Percentiles rank a stretch among this genome's conserved stretches.
These are phyloP conservation scores for Acanthurus tractus DNA, from an alignment of 2,797 vertebrate species.

Conservation along the genomic window DNA sequence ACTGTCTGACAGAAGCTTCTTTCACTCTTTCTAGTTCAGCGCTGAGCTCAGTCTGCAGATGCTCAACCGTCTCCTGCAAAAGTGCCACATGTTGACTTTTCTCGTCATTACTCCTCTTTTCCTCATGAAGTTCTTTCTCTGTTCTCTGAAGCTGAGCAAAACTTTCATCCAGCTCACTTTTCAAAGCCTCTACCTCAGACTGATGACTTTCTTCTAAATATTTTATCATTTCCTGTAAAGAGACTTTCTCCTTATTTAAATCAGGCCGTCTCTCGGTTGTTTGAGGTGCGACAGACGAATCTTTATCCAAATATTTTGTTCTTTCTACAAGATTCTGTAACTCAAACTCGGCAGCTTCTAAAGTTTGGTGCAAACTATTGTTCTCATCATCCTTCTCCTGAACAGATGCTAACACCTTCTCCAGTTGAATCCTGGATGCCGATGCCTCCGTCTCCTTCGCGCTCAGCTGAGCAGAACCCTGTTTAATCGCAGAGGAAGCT, in stretches of 20 bases:
- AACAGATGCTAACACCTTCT: constrained; percentile 83
- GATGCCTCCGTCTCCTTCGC: constrained; percentile 78
- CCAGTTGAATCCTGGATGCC: constrained; percentile 81
- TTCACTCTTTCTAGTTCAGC: constrained; percentile 68
- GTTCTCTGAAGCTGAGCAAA: constrained; percentile 63
- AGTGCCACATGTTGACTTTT: constrained; percentile 61
- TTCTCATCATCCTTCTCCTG: constrained; percentile 84
- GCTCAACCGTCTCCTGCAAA: constrained; percentile 76
- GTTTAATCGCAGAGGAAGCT: constrained; percentile 79
- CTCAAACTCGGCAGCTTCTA: constrained; percentile 82
- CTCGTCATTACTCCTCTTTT: constrained; percentile 63
- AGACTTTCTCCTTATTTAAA: constrained; percentile 68
- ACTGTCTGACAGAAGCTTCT: constrained; percentile 63
- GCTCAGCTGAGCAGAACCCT: constrained; percentile 81
- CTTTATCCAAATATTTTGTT: constrained; percentile 58
- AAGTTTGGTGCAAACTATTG: constrained; percentile 69
- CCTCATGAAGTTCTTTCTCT: constrained; percentile 71
- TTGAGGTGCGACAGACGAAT: constrained; percentile 37
- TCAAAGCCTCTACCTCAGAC: constrained; percentile 74
- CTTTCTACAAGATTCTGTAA: constrained; percentile 64
- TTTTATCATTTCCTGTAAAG: constrained; percentile 78
- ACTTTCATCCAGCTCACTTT: constrained; percentile 67
- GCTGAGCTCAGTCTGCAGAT: constrained; percentile 71
- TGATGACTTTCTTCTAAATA: constrained; percentile 70
- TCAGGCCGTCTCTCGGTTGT: constrained; percentile 52